Conservation (phyloP, 2,797 vertebrate species). For the Limosa lapponica region DNA sequence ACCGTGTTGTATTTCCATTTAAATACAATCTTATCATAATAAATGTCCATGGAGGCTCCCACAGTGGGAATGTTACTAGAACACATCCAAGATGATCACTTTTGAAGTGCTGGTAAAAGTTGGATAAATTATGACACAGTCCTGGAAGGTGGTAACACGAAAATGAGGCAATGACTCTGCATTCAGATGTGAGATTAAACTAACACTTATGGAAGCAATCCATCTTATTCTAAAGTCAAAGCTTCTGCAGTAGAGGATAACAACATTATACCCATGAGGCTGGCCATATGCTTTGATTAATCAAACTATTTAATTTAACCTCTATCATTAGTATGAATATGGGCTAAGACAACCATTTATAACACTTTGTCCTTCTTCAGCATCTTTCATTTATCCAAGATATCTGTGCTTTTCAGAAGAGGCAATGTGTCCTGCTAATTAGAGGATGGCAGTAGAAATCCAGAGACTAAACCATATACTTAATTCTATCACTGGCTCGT, state of each 20-base stretch:
- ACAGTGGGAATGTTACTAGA: neutral
- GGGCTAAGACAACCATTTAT: slow-evolving; percentile 46
- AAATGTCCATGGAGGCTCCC: neutral
- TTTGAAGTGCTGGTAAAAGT: slow-evolving; percentile 42
- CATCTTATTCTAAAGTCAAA: slow-evolving; percentile 63
- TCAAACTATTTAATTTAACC: slow-evolving; percentile 65
- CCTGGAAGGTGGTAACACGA: slow-evolving; percentile 23
- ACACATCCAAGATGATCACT: slow-evolving; percentile 13
- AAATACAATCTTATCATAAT: neutral
- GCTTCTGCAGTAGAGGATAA: slow-evolving; percentile 42
- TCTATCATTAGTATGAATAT: slow-evolving; percentile 37
- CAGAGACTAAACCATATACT: neutral
- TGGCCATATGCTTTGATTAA: slow-evolving; percentile 64
- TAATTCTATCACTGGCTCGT: neutral
- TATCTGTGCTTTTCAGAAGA: slow-evolving; percentile 5
- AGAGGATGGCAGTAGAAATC: neutral
- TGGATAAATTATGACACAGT: slow-evolving; percentile 38
- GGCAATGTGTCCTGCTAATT: neutral
- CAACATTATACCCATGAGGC: slow-evolving; percentile 49
- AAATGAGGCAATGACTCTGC: slow-evolving; percentile 40
- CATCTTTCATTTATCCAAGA: slow-evolving; percentile 3
- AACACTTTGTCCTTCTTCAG: slow-evolving; percentile 27
- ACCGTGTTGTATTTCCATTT: neutral
- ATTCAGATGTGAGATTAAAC: slow-evolving; percentile 62
- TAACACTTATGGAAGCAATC: slow-evolving; percentile 44